Evolutionary conservation across 2,113 vertebrate genomes (phyloP).

Genomic region (Bos indicus): DNA sequence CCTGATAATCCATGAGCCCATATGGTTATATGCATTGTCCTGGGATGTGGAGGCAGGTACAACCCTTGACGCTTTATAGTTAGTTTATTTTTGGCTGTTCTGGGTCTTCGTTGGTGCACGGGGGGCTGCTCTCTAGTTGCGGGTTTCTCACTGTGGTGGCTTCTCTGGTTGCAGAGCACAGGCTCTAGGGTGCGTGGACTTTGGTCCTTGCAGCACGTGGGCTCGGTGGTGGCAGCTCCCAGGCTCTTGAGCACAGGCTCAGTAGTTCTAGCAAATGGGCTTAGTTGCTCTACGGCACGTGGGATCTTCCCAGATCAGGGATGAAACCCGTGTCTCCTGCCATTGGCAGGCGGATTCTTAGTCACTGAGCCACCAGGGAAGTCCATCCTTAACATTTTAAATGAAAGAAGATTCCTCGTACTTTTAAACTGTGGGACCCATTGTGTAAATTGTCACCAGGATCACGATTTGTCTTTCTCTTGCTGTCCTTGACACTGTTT

Average conservation of each 20-base stretch:
- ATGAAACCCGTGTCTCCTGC: not conserved
- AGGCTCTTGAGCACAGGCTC: not conserved
- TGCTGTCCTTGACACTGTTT: not conserved
- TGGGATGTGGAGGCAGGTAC: not conserved
- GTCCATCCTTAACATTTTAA: not conserved
- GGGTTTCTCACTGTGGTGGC: not conserved
- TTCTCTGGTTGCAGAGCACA: not conserved
- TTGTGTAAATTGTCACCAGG: not conserved
- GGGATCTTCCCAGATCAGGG: not conserved
- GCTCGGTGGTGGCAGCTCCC: not conserved
- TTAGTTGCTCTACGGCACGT: not conserved
- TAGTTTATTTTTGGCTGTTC: not conserved
- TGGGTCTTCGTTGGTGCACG: not conserved
- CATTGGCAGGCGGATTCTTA: not conserved
- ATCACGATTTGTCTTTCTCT: not conserved
- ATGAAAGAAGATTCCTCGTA: not conserved
- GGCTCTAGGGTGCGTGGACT: not conserved
- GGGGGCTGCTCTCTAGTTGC: not conserved
- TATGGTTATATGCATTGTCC: not conserved
- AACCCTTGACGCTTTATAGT: not conserved
- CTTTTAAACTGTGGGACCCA: not conserved
- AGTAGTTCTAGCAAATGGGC: not conserved
- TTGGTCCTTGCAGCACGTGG: not conserved
- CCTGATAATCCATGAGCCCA: not conserved
- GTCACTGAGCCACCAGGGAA: not conserved